These are phyloP conservation scores for Poeciliopsis turneri DNA, from an alignment of 2,797 vertebrate genomes.

Conservation along the genomic window DNA sequence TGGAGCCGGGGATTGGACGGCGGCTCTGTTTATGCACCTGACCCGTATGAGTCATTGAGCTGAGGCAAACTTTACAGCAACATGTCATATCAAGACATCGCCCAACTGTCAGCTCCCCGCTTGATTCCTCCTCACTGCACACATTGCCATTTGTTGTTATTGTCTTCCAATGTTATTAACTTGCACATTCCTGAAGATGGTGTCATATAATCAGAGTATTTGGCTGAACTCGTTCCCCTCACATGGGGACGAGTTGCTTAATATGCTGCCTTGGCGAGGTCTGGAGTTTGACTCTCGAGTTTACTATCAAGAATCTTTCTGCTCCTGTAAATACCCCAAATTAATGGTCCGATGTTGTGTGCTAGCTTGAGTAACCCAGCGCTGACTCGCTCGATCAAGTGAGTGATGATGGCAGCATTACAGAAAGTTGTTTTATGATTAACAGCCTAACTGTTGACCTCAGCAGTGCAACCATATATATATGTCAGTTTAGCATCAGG, in stretches of 20 bases:
- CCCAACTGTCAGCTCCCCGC: constrained; percentile 51
- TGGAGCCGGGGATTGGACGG: constrained; percentile 30
- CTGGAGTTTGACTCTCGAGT: constrained; percentile 10
- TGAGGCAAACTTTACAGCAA: constrained; percentile 51
- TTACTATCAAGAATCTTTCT: constrained; percentile 6
- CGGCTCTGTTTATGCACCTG: constrained; percentile 49
- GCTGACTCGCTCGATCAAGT: constrained; percentile 13
- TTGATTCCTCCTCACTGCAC: constrained; percentile 50
- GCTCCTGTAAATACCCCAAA: constrained; percentile 14
- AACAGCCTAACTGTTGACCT: constrained; percentile 59
- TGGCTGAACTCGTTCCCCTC: constrained; percentile 53
- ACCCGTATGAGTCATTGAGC: constrained; percentile 64
- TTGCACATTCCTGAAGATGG: constrained; percentile 63
- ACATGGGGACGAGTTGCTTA: constrained; percentile 4
- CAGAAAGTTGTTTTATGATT: constrained; percentile 44
- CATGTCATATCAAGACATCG: constrained; percentile 66
- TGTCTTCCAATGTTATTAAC: constrained; percentile 61
- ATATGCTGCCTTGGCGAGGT: background rate
- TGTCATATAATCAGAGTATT: constrained; percentile 60
- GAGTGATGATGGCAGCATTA: constrained; percentile 34
- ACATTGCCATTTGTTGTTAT: constrained; percentile 54
- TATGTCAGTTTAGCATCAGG: constrained; percentile 43
- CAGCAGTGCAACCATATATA: constrained; percentile 64
- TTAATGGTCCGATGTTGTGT: constrained; percentile 11
- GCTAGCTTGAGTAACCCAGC: constrained; percentile 24